Evolutionary conservation across 2,113 vertebrate species (phyloP), one percentile per base, ranked within the genome.

Genomic region (Varanus komodoensis): DNA sequence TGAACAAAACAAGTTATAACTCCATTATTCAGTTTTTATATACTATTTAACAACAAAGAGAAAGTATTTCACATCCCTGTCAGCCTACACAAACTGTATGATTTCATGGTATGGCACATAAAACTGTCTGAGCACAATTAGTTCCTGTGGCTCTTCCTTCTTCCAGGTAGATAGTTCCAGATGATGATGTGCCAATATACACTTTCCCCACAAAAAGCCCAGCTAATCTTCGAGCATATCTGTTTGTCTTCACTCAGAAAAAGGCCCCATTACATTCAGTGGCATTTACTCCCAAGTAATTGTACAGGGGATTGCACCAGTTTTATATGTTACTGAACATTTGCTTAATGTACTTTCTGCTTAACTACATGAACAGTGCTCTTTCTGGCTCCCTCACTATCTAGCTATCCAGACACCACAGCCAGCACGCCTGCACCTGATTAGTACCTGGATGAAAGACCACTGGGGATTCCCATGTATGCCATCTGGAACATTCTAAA

Each of bases 1-100:
- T 69, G 96, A 91, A 93, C 89, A 93, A 95, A 94, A 94, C 97
- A 81, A 97, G 96, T 97, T 96, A 90, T 93, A 94, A 94, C 97
- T 96, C 89, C 92, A 89, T 77, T 89, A 74, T 87, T 75, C 91
- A 94, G 90, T 67, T 78, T 94, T 80, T 68, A 11, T 90, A 90
- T 87, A 83, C 64, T 67, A 80, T 89, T 32, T 32, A 94, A 85
- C 83, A 90, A 91, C 75, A 93, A 92, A 89, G 90, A 82, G 29
- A 89, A 92, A 85, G 77, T 95, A 90, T 95, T 95, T 95, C 88
- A 92, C 7, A 0, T 87, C 89, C 75, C 17, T 88, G 75, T 92
- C 44, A 0, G 1, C 75, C 79, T 82, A 67, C 67, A 83, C 84
- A 67, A 86, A 84, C 84, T 86, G 77, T 48, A 67, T 83, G 93